These are phyloP conservation scores for Cyanistes caeruleus DNA, from an alignment of 2,113 vertebrate genomes.

Conservation along the genomic window DNA sequence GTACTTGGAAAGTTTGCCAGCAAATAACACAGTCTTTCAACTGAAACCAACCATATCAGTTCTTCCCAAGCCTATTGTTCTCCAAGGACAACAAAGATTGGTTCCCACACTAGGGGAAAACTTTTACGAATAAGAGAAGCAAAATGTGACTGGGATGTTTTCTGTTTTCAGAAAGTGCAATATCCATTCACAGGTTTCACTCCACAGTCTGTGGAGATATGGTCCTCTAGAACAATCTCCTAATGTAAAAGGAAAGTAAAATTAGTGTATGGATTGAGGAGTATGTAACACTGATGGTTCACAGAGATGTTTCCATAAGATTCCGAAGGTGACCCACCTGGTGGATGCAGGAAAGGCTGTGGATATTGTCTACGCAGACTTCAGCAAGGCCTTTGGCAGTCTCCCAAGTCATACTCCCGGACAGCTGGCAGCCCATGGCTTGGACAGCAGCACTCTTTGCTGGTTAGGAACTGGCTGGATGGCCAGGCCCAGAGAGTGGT, in stretches of 20 bases:
- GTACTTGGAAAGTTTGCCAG: neutral
- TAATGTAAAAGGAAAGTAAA: neutral
- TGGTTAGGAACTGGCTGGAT: neutral
- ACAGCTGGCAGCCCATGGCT: neutral
- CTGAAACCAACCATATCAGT: neutral
- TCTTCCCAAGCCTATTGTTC: neutral
- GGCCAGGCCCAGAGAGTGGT: neutral
- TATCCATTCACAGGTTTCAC: neutral
- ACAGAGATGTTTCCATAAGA: neutral
- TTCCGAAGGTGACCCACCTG: neutral
- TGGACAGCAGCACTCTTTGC: neutral
- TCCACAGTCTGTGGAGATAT: neutral
- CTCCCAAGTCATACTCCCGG: too few relatives aligned
- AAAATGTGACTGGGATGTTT: neutral
- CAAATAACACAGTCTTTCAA: neutral
- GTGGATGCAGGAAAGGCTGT: neutral
- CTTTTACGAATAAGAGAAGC: neutral
- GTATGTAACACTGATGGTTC: neutral
- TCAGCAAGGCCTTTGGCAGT: neutral
- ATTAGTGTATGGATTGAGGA: neutral
- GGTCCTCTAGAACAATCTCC: neutral
- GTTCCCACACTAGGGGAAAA: neutral
- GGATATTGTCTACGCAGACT: too few relatives aligned
- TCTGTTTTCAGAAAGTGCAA: neutral
- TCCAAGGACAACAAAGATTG: neutral